These are phyloP conservation scores for Grammatotria lemairii DNA, from an alignment of 2,113 vertebrate genomes.

Conservation along the genomic window DNA sequence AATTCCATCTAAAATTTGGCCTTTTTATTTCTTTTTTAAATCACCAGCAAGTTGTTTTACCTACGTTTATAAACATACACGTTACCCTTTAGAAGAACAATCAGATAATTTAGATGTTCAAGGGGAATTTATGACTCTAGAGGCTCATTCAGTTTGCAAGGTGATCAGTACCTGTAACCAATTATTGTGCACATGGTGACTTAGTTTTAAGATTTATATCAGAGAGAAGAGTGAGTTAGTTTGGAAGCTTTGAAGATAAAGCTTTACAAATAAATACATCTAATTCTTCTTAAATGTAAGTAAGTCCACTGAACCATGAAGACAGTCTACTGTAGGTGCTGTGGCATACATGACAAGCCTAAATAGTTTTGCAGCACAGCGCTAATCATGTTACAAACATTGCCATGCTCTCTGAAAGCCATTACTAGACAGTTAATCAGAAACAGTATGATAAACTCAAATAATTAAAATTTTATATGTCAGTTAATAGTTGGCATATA, in stretches of 20 bases:
- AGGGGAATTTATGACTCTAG: background rate
- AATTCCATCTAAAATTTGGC: background rate
- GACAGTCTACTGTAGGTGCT: background rate
- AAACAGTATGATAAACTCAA: background rate
- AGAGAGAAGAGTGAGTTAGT: background rate
- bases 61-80: background rate
- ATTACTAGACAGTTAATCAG: slow-evolving; percentile 2
- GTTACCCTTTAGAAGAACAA: background rate
- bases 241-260: background rate
- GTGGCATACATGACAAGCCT: background rate
- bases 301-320: background rate
- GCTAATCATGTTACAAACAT: background rate
- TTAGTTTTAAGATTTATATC: background rate
- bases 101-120: background rate
- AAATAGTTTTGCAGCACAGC: background rate
- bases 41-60: background rate
- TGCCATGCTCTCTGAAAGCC: background rate
- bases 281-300: background rate
- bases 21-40: background rate
- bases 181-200: background rate
- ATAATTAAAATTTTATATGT: background rate
- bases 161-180: background rate
- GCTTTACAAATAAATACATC: background rate
- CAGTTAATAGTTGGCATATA: background rate
- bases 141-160: background rate